Conservation (phyloP, 2,888 invertebrate genomes). For the Psylliodes chrysocephalus region DNA sequence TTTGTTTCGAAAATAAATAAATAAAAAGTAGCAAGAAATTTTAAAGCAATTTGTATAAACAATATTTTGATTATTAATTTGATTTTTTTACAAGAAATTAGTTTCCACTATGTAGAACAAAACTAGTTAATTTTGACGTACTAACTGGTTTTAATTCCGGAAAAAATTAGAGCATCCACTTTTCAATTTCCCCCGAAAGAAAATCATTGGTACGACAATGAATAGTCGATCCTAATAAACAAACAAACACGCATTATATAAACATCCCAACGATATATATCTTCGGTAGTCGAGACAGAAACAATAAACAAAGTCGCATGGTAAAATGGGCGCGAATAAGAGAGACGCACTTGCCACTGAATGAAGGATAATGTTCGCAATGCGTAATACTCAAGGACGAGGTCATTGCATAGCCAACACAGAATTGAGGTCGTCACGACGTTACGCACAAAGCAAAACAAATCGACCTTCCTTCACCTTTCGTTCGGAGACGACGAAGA, state of each 20-base stretch:
- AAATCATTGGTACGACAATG: not conserved
- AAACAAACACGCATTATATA: not conserved
- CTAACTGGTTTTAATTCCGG: too few species aligned
- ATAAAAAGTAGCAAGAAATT: too few species aligned
- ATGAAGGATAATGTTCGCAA: constrained; percentile 39
- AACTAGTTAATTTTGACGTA: too few species aligned
- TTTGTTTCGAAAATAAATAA: too few species aligned
- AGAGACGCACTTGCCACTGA: constrained; percentile 38
- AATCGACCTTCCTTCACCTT: constrained; percentile 25
- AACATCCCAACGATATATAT: not conserved
- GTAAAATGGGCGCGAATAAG: constrained; percentile 12
- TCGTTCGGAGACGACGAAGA: not conserved
- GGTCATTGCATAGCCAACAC: constrained; percentile 30
- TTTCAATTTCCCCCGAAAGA: not conserved
- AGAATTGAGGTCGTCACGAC: constrained; percentile 46
- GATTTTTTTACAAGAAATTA: too few species aligned
- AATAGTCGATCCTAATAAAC: not conserved
- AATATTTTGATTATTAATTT: too few species aligned
- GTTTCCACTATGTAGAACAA: too few species aligned
- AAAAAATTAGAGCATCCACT: too few species aligned
- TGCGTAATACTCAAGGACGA: constrained; percentile 45
- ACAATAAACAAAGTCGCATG: constrained; percentile 6
- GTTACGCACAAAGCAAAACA: constrained; percentile 41
- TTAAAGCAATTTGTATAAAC: too few species aligned
- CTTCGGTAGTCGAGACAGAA: not conserved